These are phyloP conservation scores for Plodia interpunctella DNA, from an alignment of 1,140 invertebrate species.

Conservation along the genomic window DNA sequence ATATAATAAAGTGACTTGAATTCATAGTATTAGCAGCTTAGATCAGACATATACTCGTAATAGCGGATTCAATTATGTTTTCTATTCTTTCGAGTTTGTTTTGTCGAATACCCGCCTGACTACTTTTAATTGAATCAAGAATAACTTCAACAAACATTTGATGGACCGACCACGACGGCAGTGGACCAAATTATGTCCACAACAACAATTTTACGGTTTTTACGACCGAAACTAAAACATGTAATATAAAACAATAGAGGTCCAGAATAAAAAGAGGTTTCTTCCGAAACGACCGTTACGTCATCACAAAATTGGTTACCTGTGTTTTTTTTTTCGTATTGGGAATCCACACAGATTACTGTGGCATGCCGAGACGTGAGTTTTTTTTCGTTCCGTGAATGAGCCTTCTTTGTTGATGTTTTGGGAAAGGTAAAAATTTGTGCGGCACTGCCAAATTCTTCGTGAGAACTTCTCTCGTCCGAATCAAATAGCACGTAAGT, in stretches of 20 bases:
- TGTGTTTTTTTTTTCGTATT: conserved; percentile 15
- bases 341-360: conserved; percentile 20
- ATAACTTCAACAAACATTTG: too few species aligned
- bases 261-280: background rate
- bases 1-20: too few species aligned
- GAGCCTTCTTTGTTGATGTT: conserved; percentile 15
- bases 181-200: too few species aligned
- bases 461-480: conserved; percentile 10
- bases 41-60: too few species aligned
- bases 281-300: conserved; percentile 14
- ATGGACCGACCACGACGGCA: too few species aligned
- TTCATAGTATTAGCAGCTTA: too few species aligned
- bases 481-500: background rate
- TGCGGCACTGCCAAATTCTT: conserved; percentile 11
- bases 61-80: too few species aligned
- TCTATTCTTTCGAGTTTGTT: too few species aligned
- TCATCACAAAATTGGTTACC: conserved; percentile 20
- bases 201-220: background rate
- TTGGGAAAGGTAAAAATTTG: conserved; percentile 12
- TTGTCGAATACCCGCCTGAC: too few species aligned
- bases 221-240: background rate
- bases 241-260: conserved; percentile 4
- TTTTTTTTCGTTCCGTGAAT: conserved; percentile 16
- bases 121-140: too few species aligned
- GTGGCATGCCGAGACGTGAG: conserved; percentile 14